Evolutionary conservation across 2,888 invertebrate species (phyloP), one percentile per base, ranked within the genome.

Genomic region (Cheilosia pagana): DNA sequence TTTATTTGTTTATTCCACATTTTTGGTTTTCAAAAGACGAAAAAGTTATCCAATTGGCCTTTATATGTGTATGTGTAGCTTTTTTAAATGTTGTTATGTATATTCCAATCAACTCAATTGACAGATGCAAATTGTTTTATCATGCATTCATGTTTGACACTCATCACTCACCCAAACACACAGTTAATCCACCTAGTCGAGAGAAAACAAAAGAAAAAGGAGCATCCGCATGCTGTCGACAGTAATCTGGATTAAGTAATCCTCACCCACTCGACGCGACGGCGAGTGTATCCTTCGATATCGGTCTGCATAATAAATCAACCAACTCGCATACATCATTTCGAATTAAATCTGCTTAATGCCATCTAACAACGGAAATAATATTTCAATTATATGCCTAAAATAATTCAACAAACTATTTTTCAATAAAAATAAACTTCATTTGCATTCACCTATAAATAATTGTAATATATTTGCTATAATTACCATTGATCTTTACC

Each of bases 341-440:
- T 41, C n/a, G 16, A 23, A 39, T 59, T 43, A 71, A 77, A 60
- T 52, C 57, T 65, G 75, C 45, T 79, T 43, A 59, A 67, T 81
- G 62, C 75, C 41, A 55, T 31, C 39, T 43, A 81, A 71, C 77
- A 59, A 71, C 70, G 71, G 65, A 71, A 65, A 70, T 65, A 81
- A 81, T 71, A 82, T 71, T 65, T 82, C 59, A 81, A 75, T 70
- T 81, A 68, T 21, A 57, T 75, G 68, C 50, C 75, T 70, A 63
- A 75, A 81, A 81, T 81, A 75, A 81, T 81, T 81, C 62, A 81
- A 52, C 74, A 70, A 81, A 70, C 55, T 43, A 70, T 81, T 68
- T 70, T 75, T 35, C 68, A 68, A 62, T 48, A n/a, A 68, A 81
- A 81, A 81, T 75, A 68, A 53, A 60, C 45, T 62, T 81, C 25